A percentile compares a stretch with the other conserved stretches of the same genome.
Evolutionary conservation across 2,113 vertebrate species (phyloP).

Genomic region (Microcebus jonahi): DNA sequence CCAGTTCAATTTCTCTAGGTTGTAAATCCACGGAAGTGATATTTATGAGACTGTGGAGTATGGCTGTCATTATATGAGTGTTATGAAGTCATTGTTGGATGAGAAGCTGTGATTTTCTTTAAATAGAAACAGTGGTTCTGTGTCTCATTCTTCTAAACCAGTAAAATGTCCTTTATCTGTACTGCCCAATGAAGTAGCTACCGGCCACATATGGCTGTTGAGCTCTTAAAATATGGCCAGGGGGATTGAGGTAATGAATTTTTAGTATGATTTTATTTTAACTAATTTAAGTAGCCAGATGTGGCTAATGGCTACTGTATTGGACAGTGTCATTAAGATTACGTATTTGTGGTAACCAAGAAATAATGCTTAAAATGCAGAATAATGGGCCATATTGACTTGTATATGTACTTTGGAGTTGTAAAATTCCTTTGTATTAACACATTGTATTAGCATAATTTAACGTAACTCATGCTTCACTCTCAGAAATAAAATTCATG

Average conservation of each 20-base stretch:
- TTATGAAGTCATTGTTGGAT: constrained; percentile 45
- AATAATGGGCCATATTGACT: background rate
- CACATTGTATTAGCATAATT: background rate
- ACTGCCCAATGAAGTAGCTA: background rate
- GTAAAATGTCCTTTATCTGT: background rate
- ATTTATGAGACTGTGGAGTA: constrained; percentile 9
- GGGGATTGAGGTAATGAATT: constrained; percentile 6
- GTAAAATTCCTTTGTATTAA: background rate
- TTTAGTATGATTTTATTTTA: constrained; percentile 35
- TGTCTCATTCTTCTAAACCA: background rate
- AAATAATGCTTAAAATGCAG: constrained; percentile 35
- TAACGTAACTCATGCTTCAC: background rate
- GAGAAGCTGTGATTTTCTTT: constrained; percentile 16
- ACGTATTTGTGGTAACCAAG: constrained; percentile 11
- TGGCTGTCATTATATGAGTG: constrained; percentile 2
- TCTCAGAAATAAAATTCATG: constrained; percentile 47
- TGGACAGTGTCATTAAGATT: background rate
- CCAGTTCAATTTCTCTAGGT: background rate
- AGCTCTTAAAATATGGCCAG: constrained; percentile 21
- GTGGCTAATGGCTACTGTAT: background rate
- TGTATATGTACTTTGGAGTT: background rate
- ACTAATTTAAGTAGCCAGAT: background rate
- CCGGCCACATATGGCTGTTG: background rate
- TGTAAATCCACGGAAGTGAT: constrained; percentile 28
- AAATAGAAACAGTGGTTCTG: constrained; percentile 16